Evolutionary conservation across 2,113 vertebrate species (phyloP).

Genomic region (Melanotaenia duboulayi): DNA sequence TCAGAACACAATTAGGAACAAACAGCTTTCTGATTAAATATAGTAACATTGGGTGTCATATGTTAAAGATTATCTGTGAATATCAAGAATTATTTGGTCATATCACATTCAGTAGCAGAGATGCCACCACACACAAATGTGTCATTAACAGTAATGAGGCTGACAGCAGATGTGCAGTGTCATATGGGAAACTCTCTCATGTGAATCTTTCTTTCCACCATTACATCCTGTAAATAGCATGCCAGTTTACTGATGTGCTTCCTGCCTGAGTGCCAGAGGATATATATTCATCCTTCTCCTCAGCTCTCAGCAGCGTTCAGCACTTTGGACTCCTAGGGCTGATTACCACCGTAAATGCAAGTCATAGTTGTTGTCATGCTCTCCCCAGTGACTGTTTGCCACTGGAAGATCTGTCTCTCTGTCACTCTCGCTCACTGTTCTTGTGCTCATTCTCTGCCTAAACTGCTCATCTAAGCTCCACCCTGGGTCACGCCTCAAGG

Average conservation of each 20-base stretch:
- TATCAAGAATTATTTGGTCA: background rate
- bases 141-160: conserved; percentile 58
- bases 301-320: conserved; percentile 6
- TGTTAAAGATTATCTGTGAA: conserved; percentile 31
- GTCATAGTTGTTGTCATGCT: conserved; percentile 35
- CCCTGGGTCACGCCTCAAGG: conserved; percentile 10
- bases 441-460: conserved; percentile 1
- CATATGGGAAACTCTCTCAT: conserved; percentile 33
- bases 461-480: conserved; percentile 43
- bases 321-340: conserved; percentile 14
- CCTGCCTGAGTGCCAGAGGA: conserved; percentile 8
- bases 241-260: background rate
- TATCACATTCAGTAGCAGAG: conserved; percentile 27
- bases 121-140: conserved; percentile 27
- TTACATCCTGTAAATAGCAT: conserved; percentile 14
- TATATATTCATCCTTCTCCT: conserved; percentile 1
- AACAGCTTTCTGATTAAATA: background rate
- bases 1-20: conserved; percentile 13
- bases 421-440: background rate
- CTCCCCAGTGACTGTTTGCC: conserved; percentile 44
- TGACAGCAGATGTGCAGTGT: conserved; percentile 37
- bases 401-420: conserved; percentile 13
- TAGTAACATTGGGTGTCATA: conserved; percentile 20
- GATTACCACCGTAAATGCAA: conserved; percentile 44
- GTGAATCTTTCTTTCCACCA: background rate